These are phyloP conservation scores for Mizuhopecten yessoensis DNA, from an alignment of 1,140 invertebrate species.

Conservation along the genomic window DNA sequence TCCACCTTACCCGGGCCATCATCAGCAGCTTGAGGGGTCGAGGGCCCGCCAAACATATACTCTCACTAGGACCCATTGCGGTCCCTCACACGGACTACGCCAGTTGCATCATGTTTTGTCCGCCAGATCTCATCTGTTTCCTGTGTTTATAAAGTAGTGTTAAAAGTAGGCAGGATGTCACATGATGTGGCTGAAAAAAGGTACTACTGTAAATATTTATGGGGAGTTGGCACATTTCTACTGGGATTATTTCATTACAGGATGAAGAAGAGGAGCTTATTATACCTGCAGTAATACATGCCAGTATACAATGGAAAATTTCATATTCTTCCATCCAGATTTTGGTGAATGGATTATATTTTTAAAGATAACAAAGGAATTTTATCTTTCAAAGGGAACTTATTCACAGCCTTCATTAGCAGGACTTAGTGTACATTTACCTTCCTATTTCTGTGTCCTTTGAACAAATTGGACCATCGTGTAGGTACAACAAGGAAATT, in stretches of 20 bases:
- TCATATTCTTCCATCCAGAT: constrained; percentile 1
- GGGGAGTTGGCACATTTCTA: not conserved
- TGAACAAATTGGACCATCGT: not conserved
- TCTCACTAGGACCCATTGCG: not conserved
- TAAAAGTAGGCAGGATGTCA: constrained; percentile 3
- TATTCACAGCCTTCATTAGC: not conserved
- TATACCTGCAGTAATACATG: not conserved
- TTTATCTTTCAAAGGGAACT: constrained; percentile 35
- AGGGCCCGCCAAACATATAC: not conserved
- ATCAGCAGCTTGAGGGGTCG: not conserved
- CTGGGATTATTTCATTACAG: constrained; percentile 11
- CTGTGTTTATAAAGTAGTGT: constrained; percentile 18
- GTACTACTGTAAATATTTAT: not conserved
- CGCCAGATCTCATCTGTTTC: not conserved
- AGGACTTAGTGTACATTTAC: not conserved
- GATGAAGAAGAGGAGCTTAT: not conserved
- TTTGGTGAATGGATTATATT: constrained; percentile 2
- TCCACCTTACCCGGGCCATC: not conserved
- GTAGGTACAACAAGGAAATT: not conserved
- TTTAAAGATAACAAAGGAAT: constrained; percentile 20
- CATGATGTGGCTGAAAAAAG: not conserved
- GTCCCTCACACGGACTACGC: not conserved
- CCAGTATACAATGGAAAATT: constrained; percentile 35
- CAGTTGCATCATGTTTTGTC: constrained; percentile 32
- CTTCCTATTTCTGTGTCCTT: not conserved